phyloP scores from a whole-genome alignment of 2,113 vertebrate genomes.

The Cromileptes altivelis region DNA sequence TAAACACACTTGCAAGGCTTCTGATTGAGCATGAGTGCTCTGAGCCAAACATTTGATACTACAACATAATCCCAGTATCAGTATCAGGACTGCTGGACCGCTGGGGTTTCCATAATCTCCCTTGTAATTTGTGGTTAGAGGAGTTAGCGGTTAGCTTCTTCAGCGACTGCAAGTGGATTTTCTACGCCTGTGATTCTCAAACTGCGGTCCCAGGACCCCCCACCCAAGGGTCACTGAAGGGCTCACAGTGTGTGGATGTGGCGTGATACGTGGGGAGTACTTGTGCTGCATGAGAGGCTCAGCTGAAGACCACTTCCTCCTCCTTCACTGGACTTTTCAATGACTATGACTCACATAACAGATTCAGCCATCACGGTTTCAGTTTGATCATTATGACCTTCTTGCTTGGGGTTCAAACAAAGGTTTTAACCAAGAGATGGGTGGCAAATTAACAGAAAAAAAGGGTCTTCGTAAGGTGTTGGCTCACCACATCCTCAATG shows the following conservation, averaged over 20 bases:
- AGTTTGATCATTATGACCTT: background rate
- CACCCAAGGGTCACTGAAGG: constrained; percentile 48
- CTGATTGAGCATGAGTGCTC: constrained; percentile 23
- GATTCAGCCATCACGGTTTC: too few relatives aligned
- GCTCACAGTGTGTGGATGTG: constrained; percentile 6
- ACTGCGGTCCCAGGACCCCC: constrained; percentile 51
- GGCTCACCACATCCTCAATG: too few relatives aligned
- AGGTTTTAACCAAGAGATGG: background rate
- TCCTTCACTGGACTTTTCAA: background rate
- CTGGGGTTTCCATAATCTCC: constrained; percentile 61
- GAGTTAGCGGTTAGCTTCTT: constrained; percentile 75
- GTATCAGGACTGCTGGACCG: constrained; percentile 52
- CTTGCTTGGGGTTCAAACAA: background rate
- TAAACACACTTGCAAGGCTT: background rate
- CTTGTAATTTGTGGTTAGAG: constrained; percentile 73
- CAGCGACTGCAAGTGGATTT: constrained; percentile 75
- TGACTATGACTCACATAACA: too few relatives aligned
- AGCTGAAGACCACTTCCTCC: background rate
- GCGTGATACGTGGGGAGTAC: background rate
- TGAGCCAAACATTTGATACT: constrained; percentile 55
- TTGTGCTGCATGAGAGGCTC: background rate
- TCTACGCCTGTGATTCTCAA: constrained; percentile 49
- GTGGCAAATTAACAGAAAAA: background rate
- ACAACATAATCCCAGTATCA: constrained; percentile 68
- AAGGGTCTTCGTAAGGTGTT: too few relatives aligned